Percentiles rank a stretch among this genome's conserved stretches.
Evolutionary conservation across 2,797 vertebrate genomes (phyloP).

Genomic region (Stomatorhinus walkeri): DNA sequence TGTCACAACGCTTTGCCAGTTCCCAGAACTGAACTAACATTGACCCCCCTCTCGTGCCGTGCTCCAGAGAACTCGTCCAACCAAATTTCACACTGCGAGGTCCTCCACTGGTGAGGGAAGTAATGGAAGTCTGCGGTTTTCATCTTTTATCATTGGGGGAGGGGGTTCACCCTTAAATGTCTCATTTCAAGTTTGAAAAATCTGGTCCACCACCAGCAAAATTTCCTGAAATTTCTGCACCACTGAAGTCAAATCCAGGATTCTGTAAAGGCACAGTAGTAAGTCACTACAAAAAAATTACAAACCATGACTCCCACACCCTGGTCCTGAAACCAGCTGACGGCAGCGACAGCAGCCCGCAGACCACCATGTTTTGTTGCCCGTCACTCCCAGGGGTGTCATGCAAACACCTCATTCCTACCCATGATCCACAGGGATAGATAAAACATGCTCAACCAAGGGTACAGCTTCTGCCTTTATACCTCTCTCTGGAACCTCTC

Average conservation of each 20-base stretch:
- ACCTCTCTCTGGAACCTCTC: constrained; percentile 96
- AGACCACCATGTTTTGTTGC: too few species aligned
- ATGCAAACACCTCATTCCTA: neutral
- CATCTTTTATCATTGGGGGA: neutral
- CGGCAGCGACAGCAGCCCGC: neutral
- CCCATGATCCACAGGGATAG: neutral
- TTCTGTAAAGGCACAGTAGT: constrained; percentile 61
- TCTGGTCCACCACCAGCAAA: constrained; percentile 90
- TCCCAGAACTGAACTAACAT: neutral
- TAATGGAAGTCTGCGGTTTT: neutral
- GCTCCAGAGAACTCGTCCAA: neutral
- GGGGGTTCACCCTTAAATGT: neutral
- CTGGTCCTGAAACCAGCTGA: neutral
- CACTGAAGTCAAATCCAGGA: constrained; percentile 97
- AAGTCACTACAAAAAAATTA: neutral
- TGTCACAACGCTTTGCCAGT: neutral
- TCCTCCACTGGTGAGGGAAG: neutral
- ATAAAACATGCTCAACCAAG: neutral
- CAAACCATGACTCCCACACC: neutral
- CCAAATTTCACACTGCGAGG: neutral
- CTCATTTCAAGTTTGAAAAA: constrained; percentile 81
- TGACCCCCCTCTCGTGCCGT: neutral
- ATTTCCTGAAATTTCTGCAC: constrained; percentile 96
- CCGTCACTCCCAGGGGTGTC: neutral
- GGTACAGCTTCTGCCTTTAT: constrained; percentile 30